Conservation (phyloP, 2,797 vertebrate species). For the Furcifer pardalis region DNA sequence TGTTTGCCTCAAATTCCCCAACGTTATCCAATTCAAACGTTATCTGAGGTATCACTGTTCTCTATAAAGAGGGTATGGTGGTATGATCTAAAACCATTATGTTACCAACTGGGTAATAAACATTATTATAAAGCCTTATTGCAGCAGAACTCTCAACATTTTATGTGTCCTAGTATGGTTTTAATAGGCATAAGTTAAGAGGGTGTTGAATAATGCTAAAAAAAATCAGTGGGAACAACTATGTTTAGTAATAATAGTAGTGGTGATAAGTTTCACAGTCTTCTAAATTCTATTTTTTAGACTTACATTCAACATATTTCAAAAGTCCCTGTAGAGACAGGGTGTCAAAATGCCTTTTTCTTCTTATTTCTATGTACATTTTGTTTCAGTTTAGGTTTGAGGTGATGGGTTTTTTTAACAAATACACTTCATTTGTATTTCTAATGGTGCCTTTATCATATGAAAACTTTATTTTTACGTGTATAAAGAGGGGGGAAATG, state of each 20-base stretch:
- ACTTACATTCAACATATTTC: neutral
- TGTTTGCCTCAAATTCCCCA: no score
- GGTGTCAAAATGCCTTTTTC: no score
- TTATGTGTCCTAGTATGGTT: constrained; percentile 19
- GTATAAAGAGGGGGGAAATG: neutral
- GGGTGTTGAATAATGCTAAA: constrained; percentile 41
- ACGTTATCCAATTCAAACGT: no score
- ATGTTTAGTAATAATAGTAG: neutral
- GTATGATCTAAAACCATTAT: constrained; percentile 32
- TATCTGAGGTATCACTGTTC: no score
- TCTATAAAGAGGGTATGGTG: constrained; percentile 21
- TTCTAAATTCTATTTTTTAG: neutral
- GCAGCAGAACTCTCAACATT: constrained; percentile 14
- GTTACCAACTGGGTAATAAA: constrained; percentile 25
- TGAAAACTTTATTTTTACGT: neutral
- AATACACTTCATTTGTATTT: neutral
- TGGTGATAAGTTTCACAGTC: constrained; percentile 11
- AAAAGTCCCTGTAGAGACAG: no score
- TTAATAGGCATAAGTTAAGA: constrained; percentile 44
- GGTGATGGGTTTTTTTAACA: no score
- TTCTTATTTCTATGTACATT: no score
- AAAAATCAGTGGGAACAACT: constrained; percentile 50
- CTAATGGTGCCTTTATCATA: neutral
- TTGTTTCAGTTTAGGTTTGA: no score
- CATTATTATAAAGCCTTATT: constrained; percentile 28